phyloP scores from a whole-genome alignment of 2,888 invertebrate species.

The Sclerodermus sp. region DNA sequence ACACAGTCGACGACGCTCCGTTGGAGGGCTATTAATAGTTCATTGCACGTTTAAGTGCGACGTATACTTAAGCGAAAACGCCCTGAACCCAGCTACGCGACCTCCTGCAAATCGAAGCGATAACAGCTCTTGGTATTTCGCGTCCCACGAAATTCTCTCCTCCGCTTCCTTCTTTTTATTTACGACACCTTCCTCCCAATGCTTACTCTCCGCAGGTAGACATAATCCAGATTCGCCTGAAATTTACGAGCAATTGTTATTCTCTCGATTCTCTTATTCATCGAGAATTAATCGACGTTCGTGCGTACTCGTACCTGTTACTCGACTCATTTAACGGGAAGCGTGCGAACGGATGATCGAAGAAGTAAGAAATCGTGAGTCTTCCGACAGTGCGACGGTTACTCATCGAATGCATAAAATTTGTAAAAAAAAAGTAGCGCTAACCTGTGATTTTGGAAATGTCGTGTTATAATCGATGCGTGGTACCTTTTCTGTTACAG shows the following conservation, averaged over 20 bases:
- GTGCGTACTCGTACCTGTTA: neutral
- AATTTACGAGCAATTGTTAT: too few species aligned
- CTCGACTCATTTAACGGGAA: neutral
- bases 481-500: constrained; percentile 56
- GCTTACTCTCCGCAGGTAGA: too few species aligned
- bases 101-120: constrained; percentile 9
- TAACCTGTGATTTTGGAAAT: neutral
- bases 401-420: too few species aligned
- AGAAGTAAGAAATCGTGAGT: too few species aligned
- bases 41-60: constrained; percentile 31
- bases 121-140: neutral
- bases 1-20: constrained; percentile 16
- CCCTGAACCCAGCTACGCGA: constrained; percentile 15
- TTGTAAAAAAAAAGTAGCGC: neutral
- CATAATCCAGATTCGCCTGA: too few species aligned
- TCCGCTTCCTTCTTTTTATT: too few species aligned
- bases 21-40: constrained; percentile 32
- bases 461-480: neutral
- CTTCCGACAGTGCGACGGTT: neutral
- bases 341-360: too few species aligned
- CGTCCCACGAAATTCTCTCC: too few species aligned
- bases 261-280: too few species aligned
- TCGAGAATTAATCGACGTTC: too few species aligned
- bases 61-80: constrained; percentile 19
- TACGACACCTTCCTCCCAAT: too few species aligned